Evolutionary conservation across 1,140 invertebrate genomes (phyloP), one percentile per base, ranked within the genome.

Genomic region (Berghia stephanieae): DNA sequence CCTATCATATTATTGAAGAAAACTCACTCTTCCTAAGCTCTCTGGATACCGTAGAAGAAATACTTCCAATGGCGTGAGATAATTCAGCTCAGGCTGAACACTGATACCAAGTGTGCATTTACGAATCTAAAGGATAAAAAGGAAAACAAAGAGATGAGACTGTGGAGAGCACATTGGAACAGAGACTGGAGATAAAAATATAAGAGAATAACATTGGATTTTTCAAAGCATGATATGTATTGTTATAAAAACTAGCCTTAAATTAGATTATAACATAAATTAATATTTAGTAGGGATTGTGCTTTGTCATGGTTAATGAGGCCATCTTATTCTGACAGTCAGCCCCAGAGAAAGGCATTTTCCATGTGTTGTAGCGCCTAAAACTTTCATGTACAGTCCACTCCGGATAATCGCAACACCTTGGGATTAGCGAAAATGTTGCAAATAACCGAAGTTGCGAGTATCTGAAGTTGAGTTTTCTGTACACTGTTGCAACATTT

Each of bases 41-140:
- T 44, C 55, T 55, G 76, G 76, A 67, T 78, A 21, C 42, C 67
- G 44, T 24, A 78, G 34, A n/a, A 63, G n/a, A n/a, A 60, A 27
- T 21, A 71, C 68, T 55, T 78, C 76, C 24, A 71, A 21, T 44
- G 76, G 49, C 18, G 69, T 57, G 10, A 78, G 43, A 63, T 78
- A 69, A 40, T 43, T 72, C 2, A 38, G n/a, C 27, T 71, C 67
- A 34, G 76, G 3, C 42, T 10, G 42, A 3, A 78, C 21, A 36
- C 27, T 60, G 43, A 78, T 42, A 57, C 76, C 76, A 16, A 71
- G 21, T 31, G 76, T 78, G 55, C 27, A 55, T n/a, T 40, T 57
- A 31, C 55, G 24, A 21, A 79, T 43, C 68, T 75, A 43, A 16
- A 76, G 21, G 13, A 42, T 38, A 82, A 77, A 75, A 44, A 66